Conservation (phyloP, 2,113 vertebrate species). For the Phalacrocorax aristotelis region DNA sequence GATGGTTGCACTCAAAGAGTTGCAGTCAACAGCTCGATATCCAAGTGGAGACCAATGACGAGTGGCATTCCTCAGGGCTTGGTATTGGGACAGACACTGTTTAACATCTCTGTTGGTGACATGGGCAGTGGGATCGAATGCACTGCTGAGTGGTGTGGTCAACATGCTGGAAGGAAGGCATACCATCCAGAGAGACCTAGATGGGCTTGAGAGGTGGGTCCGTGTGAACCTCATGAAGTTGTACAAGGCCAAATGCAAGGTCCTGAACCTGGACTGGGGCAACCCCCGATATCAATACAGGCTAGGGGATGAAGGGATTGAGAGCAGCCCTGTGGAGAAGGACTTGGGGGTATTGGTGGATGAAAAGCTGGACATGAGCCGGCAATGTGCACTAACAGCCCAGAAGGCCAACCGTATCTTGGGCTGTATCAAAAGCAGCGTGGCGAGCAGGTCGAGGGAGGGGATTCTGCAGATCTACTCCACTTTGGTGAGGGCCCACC, state of each 20-base stretch:
- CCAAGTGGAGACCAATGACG: background rate
- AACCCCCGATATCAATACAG: background rate
- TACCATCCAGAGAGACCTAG: background rate
- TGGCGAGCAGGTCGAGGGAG: too few species aligned
- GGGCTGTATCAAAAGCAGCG: background rate
- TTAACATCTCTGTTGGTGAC: background rate
- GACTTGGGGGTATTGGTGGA: background rate
- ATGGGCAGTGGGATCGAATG: background rate
- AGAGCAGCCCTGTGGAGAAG: background rate
- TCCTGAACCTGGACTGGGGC: background rate
- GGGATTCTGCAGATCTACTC: background rate
- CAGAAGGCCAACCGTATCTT: background rate
- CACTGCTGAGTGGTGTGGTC: background rate
- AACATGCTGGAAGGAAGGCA: background rate
- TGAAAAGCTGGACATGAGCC: background rate
- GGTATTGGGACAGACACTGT: background rate
- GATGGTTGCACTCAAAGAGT: background rate
- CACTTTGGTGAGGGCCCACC: background rate
- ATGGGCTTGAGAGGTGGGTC: background rate
- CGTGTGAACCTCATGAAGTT: background rate
- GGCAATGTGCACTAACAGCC: background rate
- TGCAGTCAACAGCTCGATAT: background rate
- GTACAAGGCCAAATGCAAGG: background rate
- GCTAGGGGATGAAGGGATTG: background rate
- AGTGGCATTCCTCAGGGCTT: background rate